Conservation (phyloP, 1,140 invertebrate species). For the Rhagoletis zephyria region DNA sequence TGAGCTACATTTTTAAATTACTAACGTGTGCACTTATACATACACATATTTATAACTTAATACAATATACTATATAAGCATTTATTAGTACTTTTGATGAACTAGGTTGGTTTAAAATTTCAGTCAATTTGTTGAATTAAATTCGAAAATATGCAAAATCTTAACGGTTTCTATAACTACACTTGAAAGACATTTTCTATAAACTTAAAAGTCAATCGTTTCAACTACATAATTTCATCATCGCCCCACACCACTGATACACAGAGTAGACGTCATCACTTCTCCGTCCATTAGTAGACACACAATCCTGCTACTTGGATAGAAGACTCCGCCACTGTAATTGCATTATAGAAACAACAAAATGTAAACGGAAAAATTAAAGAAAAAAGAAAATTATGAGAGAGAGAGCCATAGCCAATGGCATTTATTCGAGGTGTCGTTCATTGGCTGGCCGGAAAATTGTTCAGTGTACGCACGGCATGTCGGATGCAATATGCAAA, state of each 20-base stretch:
- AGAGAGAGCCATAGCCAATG: background rate
- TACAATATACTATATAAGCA: no score
- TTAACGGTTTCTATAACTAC: no score
- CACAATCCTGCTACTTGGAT: background rate
- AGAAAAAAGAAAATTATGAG: background rate
- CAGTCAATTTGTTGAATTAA: no score
- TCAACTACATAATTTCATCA: background rate
- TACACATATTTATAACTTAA: no score
- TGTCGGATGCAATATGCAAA: background rate
- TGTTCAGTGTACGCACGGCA: background rate
- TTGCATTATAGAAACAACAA: background rate
- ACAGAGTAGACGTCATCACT: background rate
- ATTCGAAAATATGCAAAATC: no score
- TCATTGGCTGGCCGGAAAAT: background rate
- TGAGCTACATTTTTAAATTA: no score
- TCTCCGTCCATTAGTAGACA: background rate
- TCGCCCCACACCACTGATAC: background rate
- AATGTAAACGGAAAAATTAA: no score
- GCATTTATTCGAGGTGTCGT: background rate
- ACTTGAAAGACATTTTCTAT: no score
- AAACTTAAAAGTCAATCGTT: no score
- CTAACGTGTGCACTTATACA: no score
- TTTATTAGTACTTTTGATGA: no score
- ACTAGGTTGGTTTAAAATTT: no score
- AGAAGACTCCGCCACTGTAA: background rate